A percentile compares a stretch with the other conserved stretches of the same genome.
phyloP scores from a whole-genome alignment of 2,888 invertebrate genomes.

The Encarsia formosa region DNA sequence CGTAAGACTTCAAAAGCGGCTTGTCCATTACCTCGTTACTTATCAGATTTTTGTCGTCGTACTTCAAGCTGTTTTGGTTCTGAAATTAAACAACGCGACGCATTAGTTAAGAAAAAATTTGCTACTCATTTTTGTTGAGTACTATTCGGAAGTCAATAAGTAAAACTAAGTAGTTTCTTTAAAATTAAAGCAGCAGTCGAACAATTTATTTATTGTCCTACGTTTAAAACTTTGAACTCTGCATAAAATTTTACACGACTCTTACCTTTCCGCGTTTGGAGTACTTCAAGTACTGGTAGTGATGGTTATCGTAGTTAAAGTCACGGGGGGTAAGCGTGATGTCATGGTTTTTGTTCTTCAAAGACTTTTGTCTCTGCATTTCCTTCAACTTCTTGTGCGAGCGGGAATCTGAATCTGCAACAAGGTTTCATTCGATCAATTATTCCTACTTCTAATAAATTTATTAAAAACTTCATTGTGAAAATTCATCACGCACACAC shows the following conservation, averaged over 20 bases:
- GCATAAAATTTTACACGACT: neutral
- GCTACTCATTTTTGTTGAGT: neutral
- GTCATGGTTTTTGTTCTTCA: constrained; percentile 42
- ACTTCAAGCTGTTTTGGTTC: constrained; percentile 27
- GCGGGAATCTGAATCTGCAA: constrained; percentile 36
- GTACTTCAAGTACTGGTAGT: constrained; percentile 74
- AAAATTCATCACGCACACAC: too few species aligned
- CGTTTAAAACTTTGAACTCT: neutral
- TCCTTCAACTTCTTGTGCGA: constrained; percentile 41
- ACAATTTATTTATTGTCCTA: too few species aligned
- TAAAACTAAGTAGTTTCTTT: too few species aligned
- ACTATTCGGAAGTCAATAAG: too few species aligned
- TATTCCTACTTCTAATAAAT: too few species aligned
- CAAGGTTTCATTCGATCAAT: too few species aligned
- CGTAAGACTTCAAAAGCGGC: constrained; percentile 39
- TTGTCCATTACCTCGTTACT: constrained; percentile 67
- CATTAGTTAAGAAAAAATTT: neutral
- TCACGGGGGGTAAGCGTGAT: constrained; percentile 68
- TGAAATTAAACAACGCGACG: neutral
- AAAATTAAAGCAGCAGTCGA: too few species aligned
- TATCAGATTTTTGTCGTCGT: constrained; percentile 63
- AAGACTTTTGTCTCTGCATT: constrained; percentile 40
- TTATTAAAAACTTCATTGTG: too few species aligned
- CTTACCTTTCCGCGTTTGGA: constrained; percentile 66
- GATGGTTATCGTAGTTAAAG: constrained; percentile 74